Evolutionary conservation across 2,113 vertebrate species (phyloP), one percentile per base, ranked within the genome.

Genomic region (Alethe diademata): DNA sequence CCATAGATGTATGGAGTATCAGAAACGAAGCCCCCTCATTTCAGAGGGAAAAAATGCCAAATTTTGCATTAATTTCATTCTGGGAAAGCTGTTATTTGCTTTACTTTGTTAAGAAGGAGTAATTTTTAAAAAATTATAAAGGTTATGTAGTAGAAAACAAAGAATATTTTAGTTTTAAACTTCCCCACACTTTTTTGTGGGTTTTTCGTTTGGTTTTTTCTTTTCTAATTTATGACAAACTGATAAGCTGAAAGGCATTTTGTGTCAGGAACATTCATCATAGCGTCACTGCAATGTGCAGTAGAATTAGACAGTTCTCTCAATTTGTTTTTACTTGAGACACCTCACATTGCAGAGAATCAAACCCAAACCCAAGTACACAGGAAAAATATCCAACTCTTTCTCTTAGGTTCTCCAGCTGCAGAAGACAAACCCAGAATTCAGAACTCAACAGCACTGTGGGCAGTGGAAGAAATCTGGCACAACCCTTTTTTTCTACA

Each of bases 311-410:
- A 48, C 11, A 31, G 12, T 28, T 84, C 19, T 73, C 36, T 40
- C 35, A 0, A 5, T 61, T 66, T 66, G 28, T 38, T 35, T 58
- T 69, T 2, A 24, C 4, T 42, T 35, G 33, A 75, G 20, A 28
- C 28, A 60, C 16, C 14, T 79, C 70, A 66, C 14, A 48, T 51
- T 64, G 71, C 14, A 43, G 40, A 79, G 40, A 75, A 12, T 83
- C 2, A 17, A 86, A 57, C 5, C 12, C 33, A 79, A 60, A 7
- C 2, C 25, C 35, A 78, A 78, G 70, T 11, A 62, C 4, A 17
- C 1, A 35, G 6, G 19, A 61, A 62, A 74, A 20, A 48, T 11
- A 73, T 33, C 3, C 0, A 1, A 25, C 23, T 50, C 35, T 31
- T 73, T 66, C 35, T 43, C 25, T 33, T 53, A 42, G 25, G 20